Base-by-base conservation (phyloP, 2,113 vertebrate species). In the Quiscalus mexicanus region DNA sequence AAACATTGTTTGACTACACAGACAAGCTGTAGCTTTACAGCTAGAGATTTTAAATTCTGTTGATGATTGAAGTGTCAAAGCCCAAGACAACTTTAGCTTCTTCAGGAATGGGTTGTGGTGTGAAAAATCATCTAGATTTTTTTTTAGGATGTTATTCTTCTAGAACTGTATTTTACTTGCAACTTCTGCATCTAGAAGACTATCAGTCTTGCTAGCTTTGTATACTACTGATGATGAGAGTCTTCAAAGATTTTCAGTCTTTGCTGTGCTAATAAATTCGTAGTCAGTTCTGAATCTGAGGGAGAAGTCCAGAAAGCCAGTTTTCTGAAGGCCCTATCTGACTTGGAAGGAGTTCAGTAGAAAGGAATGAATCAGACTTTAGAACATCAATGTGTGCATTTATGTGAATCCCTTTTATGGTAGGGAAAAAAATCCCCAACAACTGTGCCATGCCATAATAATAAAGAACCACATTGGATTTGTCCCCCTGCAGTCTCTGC, bases 341-440 rank as follows among this genome's bases (percentile, higher is more conserved):
- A 1, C 68, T 86, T 64, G 4, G 22, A 52, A 79, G 30, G 31
- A 76, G 21, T 76, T 83, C 27, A 33, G 4, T 28, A 33, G 44
- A 71, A 85, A 85, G 55, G 60, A 31, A 35, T 62, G 28, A 64
- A 53, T 90, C 33, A 31, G 15, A 19, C 16, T 31, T 69, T n/a
- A 63, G 37, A 89, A 41, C 16, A 87, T 44, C 65, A 60, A 4
- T 2, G 0, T 12, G 4, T 42, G 15, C 59, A 30, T 87, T 89
- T 71, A 21, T 50, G 17, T 82, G 24, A 28, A 64, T 22, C 2
- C 14, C 9, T 78, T 84, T 78, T 52, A 41, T 23, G 42, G 12
- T 21, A 64, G 12, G 11, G 3, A 4, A 42, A 37, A 41, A 37
- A 47, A 7, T 0, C 1, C 1, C 10, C 15, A 9, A 18, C 22